Conservation (phyloP, 1,140 invertebrate species). For the Hyles euphorbiae region DNA sequence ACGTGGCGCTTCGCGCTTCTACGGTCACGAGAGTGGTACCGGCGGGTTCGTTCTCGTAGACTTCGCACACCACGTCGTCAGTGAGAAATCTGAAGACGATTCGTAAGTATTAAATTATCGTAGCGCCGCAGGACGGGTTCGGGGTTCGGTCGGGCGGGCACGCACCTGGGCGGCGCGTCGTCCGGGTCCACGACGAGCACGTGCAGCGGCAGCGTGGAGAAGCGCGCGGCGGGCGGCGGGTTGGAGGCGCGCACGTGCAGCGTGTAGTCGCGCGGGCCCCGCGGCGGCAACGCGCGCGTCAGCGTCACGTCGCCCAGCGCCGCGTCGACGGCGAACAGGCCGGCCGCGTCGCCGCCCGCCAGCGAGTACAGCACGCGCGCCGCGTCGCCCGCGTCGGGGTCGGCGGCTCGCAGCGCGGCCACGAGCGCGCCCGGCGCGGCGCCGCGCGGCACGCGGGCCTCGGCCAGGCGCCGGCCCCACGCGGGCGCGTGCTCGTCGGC, state of each 20-base stretch:
- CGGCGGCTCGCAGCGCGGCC: slow-evolving; percentile 42
- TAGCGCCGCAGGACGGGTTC: slow-evolving; percentile 56
- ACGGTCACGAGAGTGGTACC: slow-evolving; percentile 87
- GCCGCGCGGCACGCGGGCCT: slow-evolving; percentile 38
- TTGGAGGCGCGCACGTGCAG: slow-evolving; percentile 89
- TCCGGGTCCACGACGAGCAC: slow-evolving; percentile 92
- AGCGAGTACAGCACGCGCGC: slow-evolving; percentile 40
- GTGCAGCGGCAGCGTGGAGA: slow-evolving; percentile 88
- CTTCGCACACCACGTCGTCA: slow-evolving; percentile 79
- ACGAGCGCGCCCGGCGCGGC: slow-evolving; percentile 40
- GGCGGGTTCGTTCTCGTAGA: slow-evolving; percentile 88
- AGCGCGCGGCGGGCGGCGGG: slow-evolving; percentile 84
- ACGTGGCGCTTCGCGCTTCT: slow-evolving; percentile 86
- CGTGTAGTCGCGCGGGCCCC: slow-evolving; percentile 85
- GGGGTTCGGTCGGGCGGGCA: slow-evolving; percentile 73
- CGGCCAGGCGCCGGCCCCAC: slow-evolving; percentile 49
- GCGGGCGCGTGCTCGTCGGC: slow-evolving; percentile 92
- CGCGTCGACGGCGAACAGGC: slow-evolving; percentile 87
- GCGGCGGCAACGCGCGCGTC: slow-evolving; percentile 83
- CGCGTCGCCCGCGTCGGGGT: slow-evolving; percentile 33
- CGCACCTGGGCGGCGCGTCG: slow-evolving; percentile 86
- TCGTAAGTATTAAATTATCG: slow-evolving; percentile 41
- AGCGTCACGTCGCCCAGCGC: slow-evolving; percentile 86
- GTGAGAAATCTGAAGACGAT: slow-evolving; percentile 76
- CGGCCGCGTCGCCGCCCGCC: slow-evolving; percentile 85